Percentiles rank a stretch among this genome's conserved stretches.
Evolutionary conservation across 35 echinoderm and acorn worm genomes (phyloP).

Genomic region (Antedon bifida): DNA sequence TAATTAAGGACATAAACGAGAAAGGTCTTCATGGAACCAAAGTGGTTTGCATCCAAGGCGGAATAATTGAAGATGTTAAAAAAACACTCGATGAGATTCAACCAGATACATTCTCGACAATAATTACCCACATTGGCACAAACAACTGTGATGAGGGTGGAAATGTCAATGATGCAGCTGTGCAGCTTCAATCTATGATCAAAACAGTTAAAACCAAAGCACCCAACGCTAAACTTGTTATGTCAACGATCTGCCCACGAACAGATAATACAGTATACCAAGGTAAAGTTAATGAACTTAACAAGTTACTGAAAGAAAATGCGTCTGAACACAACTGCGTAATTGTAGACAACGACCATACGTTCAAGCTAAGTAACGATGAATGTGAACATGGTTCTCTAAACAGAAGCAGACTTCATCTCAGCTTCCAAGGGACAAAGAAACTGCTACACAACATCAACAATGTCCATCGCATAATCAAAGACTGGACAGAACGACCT

Average conservation of each 20-base stretch:
- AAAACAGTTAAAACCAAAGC: background rate
- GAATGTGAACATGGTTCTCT: background rate
- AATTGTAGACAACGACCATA: slow-evolving; percentile 20
- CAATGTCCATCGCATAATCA: background rate
- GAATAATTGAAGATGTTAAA: background rate
- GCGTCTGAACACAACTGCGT: slow-evolving; percentile 10
- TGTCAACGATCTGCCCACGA: slow-evolving; percentile 17
- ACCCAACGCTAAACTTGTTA: background rate
- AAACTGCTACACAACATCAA: slow-evolving; percentile 16
- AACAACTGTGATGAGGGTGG: background rate
- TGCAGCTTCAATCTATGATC: background rate
- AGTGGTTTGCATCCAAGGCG: background rate
- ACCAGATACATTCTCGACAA: background rate
- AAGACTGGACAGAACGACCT: background rate
- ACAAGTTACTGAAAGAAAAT: background rate
- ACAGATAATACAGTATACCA: slow-evolving; percentile 3
- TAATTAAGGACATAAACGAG: background rate
- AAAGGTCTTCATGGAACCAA: background rate
- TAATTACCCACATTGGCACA: slow-evolving; percentile 25
- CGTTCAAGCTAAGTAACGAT: slow-evolving; percentile 23
- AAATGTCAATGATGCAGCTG: background rate
- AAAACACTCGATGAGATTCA: background rate
- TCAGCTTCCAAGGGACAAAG: slow-evolving; percentile 7
- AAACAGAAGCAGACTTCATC: slow-evolving; percentile 2
- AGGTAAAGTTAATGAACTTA: background rate